A percentile compares a stretch with the other conserved stretches of the same genome.
phyloP scores from a whole-genome alignment of 2,888 invertebrate species.

The Trichogramma dendrolimi region DNA sequence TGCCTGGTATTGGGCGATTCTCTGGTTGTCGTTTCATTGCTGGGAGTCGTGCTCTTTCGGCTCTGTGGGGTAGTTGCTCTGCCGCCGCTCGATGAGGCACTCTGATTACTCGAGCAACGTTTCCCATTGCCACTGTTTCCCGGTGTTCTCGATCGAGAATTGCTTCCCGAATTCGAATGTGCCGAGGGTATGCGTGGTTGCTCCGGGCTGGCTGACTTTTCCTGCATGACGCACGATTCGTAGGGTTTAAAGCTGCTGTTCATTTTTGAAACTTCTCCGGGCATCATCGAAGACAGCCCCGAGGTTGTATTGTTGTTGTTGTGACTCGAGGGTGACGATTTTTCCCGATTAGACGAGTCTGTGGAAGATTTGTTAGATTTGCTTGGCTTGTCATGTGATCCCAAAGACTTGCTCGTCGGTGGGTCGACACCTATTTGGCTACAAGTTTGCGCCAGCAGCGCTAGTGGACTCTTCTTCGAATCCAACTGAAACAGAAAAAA shows the following conservation, averaged over 20 bases:
- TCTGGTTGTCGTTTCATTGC: constrained; percentile 37
- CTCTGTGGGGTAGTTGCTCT: constrained; percentile 50
- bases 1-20: constrained; percentile 49
- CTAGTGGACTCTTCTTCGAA: constrained; percentile 95
- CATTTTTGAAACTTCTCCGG: constrained; percentile 52
- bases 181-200: constrained; percentile 57
- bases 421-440: constrained; percentile 93
- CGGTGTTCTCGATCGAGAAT: constrained; percentile 41
- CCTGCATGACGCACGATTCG: constrained; percentile 64
- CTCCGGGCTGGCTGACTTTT: constrained; percentile 63
- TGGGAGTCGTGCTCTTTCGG: constrained; percentile 60
- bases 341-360: constrained; percentile 51
- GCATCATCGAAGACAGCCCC: constrained; percentile 26
- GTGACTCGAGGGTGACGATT: constrained; percentile 53
- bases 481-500: constrained; percentile 79
- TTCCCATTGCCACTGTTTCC: constrained; percentile 36
- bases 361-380: constrained; percentile 52
- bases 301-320: constrained; percentile 12
- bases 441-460: constrained; percentile 92
- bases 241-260: constrained; percentile 69
- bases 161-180: constrained; percentile 42
- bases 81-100: constrained; percentile 61
- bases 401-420: constrained; percentile 68
- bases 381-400: constrained; percentile 68
- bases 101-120: constrained; percentile 74